Percentiles rank a stretch among this genome's conserved stretches.
Conservation (phyloP, 1,140 invertebrate genomes). For the Drosophila ananassae region DNA sequence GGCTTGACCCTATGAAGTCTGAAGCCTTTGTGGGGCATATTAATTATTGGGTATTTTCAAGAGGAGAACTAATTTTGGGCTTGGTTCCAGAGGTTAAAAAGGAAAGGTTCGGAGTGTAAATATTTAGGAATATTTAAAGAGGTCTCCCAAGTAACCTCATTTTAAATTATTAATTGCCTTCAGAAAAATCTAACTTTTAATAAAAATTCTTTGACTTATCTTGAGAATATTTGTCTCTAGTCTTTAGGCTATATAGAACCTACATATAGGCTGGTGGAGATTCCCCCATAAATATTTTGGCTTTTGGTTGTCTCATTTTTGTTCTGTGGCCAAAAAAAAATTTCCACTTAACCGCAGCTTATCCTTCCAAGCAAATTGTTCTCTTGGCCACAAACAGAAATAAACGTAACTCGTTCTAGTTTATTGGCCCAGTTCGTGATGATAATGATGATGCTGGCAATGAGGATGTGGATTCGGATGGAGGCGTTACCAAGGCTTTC, state of each 20-base stretch:
- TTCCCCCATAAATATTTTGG: background rate
- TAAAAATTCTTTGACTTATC: background rate
- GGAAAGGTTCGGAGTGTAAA: background rate
- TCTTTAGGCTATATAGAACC: too few relatives aligned
- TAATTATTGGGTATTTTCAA: constrained; percentile 3
- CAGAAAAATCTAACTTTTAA: too few relatives aligned
- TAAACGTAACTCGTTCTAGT: constrained; percentile 47
- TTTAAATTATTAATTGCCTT: too few relatives aligned
- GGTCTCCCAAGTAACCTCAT: background rate
- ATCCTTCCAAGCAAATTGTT: constrained; percentile 34
- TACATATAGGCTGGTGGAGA: too few relatives aligned
- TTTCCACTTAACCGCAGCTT: constrained; percentile 46
- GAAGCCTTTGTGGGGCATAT: constrained; percentile 9
- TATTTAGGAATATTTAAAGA: background rate
- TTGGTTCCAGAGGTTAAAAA: too few relatives aligned
- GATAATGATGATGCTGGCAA: constrained; percentile 8
- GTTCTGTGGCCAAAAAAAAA: constrained; percentile 7
- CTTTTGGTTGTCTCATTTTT: background rate
- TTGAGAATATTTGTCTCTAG: constrained; percentile 12
- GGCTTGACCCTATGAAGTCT: constrained; percentile 11
- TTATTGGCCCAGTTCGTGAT: constrained; percentile 31
- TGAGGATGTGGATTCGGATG: background rate
- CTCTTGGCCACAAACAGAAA: constrained; percentile 35
- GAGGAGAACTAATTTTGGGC: background rate
- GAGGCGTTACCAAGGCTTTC: background rate